Evolutionary conservation across 2,113 vertebrate species (phyloP).

Genomic region (Hemiprocne comata): DNA sequence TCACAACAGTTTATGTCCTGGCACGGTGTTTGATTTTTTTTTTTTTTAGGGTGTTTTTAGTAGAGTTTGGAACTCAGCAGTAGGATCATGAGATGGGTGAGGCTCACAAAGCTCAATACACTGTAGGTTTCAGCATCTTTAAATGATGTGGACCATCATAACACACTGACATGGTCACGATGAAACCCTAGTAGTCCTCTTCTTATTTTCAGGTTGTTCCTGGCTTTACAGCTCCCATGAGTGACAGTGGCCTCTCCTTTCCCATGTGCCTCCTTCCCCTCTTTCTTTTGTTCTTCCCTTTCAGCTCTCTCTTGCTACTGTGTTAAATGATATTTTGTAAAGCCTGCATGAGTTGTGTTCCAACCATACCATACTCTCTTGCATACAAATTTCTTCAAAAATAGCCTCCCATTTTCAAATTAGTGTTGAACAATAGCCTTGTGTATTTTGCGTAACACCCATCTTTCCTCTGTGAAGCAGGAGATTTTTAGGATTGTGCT

Average conservation of each 20-base stretch:
- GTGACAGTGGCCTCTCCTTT: neutral
- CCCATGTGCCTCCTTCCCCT: neutral
- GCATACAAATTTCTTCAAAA: neutral
- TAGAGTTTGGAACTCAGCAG: neutral
- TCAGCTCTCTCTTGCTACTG: neutral
- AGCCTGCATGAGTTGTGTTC: neutral
- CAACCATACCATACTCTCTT: neutral
- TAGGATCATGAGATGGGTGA: neutral
- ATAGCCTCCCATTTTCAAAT: neutral
- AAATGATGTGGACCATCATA: neutral
- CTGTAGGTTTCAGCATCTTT: neutral
- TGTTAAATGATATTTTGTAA: neutral
- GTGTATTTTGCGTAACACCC: neutral
- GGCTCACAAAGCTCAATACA: neutral
- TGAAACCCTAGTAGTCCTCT: neutral
- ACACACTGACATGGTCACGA: neutral
- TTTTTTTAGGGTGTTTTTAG: neutral
- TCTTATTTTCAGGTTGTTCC: neutral
- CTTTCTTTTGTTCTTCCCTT: neutral
- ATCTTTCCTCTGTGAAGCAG: neutral
- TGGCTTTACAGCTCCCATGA: neutral
- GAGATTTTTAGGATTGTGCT: neutral
- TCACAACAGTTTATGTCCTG: neutral
- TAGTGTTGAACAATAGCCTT: neutral
- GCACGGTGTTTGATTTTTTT: fast-evolving